These are phyloP conservation scores for Neomicropteryx cornuta DNA, from an alignment of 1,140 invertebrate species.

Conservation along the genomic window DNA sequence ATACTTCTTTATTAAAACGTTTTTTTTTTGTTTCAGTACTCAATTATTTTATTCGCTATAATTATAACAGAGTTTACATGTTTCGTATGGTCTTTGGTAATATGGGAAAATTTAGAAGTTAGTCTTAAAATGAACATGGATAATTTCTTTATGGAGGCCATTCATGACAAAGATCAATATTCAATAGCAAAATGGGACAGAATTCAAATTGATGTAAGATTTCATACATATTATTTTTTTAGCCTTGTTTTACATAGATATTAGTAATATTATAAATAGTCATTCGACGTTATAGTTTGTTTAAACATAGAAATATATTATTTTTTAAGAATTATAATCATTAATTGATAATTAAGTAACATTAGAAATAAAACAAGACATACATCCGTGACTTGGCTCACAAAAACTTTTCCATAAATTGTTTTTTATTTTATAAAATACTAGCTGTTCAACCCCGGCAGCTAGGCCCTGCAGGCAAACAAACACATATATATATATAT, in stretches of 20 bases:
- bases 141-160: slow-evolving; percentile 24
- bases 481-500: too few species aligned
- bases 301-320: slow-evolving; percentile 3
- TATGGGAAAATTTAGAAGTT: slow-evolving; percentile 38
- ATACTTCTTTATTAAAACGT: slow-evolving; percentile 2
- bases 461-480: too few species aligned
- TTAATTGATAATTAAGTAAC: slow-evolving; percentile 3
- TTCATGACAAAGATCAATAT: slow-evolving; percentile 21
- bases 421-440: too few species aligned
- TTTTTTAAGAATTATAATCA: slow-evolving; percentile 1
- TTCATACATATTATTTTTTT: too few species aligned
- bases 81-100: slow-evolving; percentile 43
- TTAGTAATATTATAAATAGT: not conserved
- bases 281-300: slow-evolving; percentile 4
- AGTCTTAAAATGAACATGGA: slow-evolving; percentile 30
- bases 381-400: too few species aligned
- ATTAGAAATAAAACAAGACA: too few species aligned
- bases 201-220: slow-evolving; percentile 9
- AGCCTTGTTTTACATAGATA: too few species aligned
- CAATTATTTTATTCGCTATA: slow-evolving; percentile 29
- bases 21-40: slow-evolving; percentile 27
- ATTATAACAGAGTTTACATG: slow-evolving; percentile 32
- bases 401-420: too few species aligned
- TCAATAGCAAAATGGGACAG: slow-evolving; percentile 24
- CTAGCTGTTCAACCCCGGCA: too few species aligned